Base-by-base conservation (phyloP, 92 coral and sea anemone genomes). In the Palythoa heliodiscus region DNA sequence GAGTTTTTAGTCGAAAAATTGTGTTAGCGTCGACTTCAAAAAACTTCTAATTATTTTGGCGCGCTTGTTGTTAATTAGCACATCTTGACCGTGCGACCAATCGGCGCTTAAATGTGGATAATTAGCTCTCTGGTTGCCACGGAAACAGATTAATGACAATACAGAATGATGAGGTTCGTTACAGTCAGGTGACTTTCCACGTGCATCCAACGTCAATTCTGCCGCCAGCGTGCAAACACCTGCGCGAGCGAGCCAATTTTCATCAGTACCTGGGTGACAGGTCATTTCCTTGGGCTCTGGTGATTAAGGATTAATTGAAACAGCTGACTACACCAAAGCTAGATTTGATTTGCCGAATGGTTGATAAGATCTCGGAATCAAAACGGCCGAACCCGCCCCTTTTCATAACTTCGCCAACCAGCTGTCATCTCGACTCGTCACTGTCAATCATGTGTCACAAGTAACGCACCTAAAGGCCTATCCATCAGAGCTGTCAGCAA, bases 301-400 rank as follows among this genome's bases (percentile, higher is more conserved):
- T 97, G 99, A 97, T 97, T 97, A 97, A 85, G 93, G 95, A 94
- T 97, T 97, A 97, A 97, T 97, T 97, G 99, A 92, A 90, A 93
- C 99, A 97, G 99, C 99, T 97, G 99, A 97, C 95, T 85, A 87
- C 86, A 48, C 88, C 92, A 84, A 86, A 93, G 82, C 91, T 89
- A 89, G 93, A 88, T 92, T 89, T 97, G 97, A 96, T 96, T 97
- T 94, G 95, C 87, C 92, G 92, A 88, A 86, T 88, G 86, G 90
- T 86, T 83, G 97, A 94, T 97, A 89, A 88, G 95, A 97, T 95
- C 99, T 89, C 91, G 96, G 95, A 94, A 95, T 91, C 97, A 93
- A 97, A 97, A 96, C 93, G 94, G 83, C 94, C 91, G 83, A 89
- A 83, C 93, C 98, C 97, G 98, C 98, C 95, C 96, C 93, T 86